phyloP scores from a whole-genome alignment of 1,140 invertebrate genomes.

The Bombus haemorrhoidalis region DNA sequence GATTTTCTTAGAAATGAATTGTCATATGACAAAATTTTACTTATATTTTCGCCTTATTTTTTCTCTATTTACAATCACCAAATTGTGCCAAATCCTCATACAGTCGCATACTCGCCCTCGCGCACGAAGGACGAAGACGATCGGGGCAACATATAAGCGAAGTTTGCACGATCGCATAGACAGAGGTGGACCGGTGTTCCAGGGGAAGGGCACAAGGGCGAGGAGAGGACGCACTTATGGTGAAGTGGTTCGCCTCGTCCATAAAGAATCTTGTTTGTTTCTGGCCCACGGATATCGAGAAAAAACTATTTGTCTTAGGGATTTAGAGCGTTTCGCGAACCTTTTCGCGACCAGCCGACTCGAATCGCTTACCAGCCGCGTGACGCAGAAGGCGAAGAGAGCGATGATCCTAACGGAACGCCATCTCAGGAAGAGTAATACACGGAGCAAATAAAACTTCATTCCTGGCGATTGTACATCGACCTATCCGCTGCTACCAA shows the following conservation, averaged over 20 bases:
- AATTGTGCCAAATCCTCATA: not conserved
- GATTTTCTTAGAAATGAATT: too few relatives aligned
- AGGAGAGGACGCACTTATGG: conserved; percentile 74
- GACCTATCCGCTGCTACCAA: conserved; percentile 49
- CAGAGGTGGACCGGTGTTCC: not conserved
- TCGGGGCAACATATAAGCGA: not conserved
- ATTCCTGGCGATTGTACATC: conserved; percentile 68
- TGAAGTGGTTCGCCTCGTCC: conserved; percentile 77
- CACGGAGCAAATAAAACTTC: conserved; percentile 71
- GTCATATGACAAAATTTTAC: too few relatives aligned
- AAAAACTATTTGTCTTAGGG: conserved; percentile 78
- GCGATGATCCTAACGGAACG: conserved; percentile 7
- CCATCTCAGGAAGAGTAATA: conserved; percentile 65
- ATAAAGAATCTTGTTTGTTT: conserved; percentile 82
- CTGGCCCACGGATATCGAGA: conserved; percentile 78
- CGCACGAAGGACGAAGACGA: too few relatives aligned
- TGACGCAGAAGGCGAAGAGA: not conserved
- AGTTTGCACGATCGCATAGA: conserved; percentile 19
- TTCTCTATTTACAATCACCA: too few relatives aligned
- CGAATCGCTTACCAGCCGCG: conserved; percentile 10
- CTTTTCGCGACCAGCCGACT: not conserved
- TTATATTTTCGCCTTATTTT: too few relatives aligned
- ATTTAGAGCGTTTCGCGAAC: conserved; percentile 72
- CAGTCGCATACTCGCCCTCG: not conserved
- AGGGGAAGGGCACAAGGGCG: conserved; percentile 49